Percentiles rank a stretch among this genome's conserved stretches.
These are phyloP conservation scores for Selene dorsalis DNA, from an alignment of 2,797 vertebrate genomes.

Conservation along the genomic window DNA sequence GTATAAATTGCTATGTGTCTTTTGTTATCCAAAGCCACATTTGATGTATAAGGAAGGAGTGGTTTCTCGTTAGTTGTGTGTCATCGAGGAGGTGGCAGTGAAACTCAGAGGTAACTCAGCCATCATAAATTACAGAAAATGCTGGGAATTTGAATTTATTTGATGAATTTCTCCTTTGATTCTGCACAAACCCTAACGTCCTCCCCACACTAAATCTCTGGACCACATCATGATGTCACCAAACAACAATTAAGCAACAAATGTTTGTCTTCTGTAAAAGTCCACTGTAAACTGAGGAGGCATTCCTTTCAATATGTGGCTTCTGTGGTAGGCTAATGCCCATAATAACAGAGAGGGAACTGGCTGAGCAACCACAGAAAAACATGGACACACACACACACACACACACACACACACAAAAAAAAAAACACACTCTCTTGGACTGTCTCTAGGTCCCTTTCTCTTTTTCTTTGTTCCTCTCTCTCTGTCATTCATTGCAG, in stretches of 20 bases:
- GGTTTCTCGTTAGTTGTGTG: constrained; percentile 40
- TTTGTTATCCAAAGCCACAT: not conserved
- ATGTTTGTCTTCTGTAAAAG: constrained; percentile 49
- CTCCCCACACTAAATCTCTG: constrained; percentile 29
- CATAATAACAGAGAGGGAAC: constrained; percentile 53
- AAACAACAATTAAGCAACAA: constrained; percentile 42
- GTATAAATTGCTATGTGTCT: not conserved
- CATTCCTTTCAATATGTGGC: constrained; percentile 43
- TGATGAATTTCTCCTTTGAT: constrained; percentile 39
- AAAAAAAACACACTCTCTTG: not conserved
- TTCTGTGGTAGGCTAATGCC: constrained; percentile 50
- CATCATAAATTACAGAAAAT: constrained; percentile 21
- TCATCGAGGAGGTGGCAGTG: constrained; percentile 17
- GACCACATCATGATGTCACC: constrained; percentile 51
- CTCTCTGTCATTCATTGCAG: constrained; percentile 16
- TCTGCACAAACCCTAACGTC: constrained; percentile 16
- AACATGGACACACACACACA: constrained; percentile 24
- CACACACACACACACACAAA: not conserved
- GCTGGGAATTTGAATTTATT: constrained; percentile 28
- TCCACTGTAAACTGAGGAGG: constrained; percentile 40
- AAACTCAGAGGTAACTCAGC: constrained; percentile 31
- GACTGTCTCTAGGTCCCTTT: constrained; percentile 10
- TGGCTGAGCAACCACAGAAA: constrained; percentile 49
- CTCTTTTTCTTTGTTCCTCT: constrained; percentile 6
- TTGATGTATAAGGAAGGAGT: constrained; percentile 2